Evolutionary conservation across 2,888 invertebrate species (phyloP).

Genomic region (Chironomus tentans): DNA sequence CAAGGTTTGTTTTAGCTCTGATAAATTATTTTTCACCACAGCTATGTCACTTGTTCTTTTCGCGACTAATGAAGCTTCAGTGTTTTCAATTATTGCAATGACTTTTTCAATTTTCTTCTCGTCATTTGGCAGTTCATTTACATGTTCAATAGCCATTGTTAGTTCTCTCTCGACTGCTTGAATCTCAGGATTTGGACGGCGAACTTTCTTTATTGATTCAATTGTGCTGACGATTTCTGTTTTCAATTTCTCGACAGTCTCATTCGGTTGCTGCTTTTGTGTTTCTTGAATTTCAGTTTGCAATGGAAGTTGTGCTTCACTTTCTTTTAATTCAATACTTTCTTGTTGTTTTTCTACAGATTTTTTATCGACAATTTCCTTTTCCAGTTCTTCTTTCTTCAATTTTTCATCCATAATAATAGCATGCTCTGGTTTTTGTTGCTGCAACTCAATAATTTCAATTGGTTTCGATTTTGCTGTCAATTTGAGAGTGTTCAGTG

Average conservation of each 20-base stretch:
- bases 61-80: constrained; percentile 27
- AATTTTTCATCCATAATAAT: background rate
- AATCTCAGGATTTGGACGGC: background rate
- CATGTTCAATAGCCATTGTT: constrained; percentile 6
- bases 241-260: constrained; percentile 28
- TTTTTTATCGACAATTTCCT: background rate
- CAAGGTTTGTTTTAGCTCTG: constrained; percentile 25
- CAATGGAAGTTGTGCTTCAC: background rate
- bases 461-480: constrained; percentile 29
- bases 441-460: constrained; percentile 29
- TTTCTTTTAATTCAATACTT: no score
- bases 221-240: background rate
- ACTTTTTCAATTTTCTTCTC: constrained; percentile 28
- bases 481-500: constrained; percentile 27
- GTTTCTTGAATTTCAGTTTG: background rate
- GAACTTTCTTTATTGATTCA: constrained; percentile 2
- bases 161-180: background rate
- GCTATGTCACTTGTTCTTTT: constrained; percentile 28
- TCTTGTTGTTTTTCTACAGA: background rate
- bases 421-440: background rate
- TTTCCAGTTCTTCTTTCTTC: constrained; percentile 4
- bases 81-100: constrained; percentile 28
- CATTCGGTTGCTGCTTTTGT: constrained; percentile 29
- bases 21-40: constrained; percentile 28
- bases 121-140: constrained; percentile 28